phyloP scores from a whole-genome alignment of 2,113 vertebrate species.

The Turdus rufiventris region DNA sequence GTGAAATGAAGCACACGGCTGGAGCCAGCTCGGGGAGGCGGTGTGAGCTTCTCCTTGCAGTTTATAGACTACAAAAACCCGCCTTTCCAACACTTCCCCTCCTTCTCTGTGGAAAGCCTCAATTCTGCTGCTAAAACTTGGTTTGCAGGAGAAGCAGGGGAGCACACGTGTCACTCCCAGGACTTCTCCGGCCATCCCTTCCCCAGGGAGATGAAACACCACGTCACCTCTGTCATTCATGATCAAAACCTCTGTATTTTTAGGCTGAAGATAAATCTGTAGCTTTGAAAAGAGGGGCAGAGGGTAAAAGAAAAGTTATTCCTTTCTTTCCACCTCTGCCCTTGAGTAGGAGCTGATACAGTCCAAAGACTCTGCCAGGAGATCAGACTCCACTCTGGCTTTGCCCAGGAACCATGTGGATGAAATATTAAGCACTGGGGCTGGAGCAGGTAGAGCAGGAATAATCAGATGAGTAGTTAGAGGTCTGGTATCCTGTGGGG shows the following conservation, averaged over 20 bases:
- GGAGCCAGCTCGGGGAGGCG: neutral
- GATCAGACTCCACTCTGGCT: neutral
- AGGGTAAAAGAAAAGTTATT: constrained; percentile 24
- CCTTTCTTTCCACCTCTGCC: neutral
- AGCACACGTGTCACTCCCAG: neutral
- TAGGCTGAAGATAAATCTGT: neutral
- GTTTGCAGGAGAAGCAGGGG: neutral
- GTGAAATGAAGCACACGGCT: neutral
- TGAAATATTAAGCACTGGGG: constrained; percentile 59
- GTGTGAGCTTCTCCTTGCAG: neutral
- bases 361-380: neutral
- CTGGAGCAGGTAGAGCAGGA: constrained; percentile 16
- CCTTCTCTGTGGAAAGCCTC: rapidly evolving
- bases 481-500: constrained; percentile 70
- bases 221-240: neutral
- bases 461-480: constrained; percentile 70
- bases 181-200: neutral
- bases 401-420: constrained; percentile 1
- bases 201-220: neutral
- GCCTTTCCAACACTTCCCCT: neutral
- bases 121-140: rapidly evolving
- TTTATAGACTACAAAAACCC: neutral
- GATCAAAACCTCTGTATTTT: neutral
- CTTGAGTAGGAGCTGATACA: neutral
- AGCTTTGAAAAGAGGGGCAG: constrained; percentile 23